Base-by-base conservation (phyloP, 2,797 vertebrate genomes). In the Hirundo rustica region DNA sequence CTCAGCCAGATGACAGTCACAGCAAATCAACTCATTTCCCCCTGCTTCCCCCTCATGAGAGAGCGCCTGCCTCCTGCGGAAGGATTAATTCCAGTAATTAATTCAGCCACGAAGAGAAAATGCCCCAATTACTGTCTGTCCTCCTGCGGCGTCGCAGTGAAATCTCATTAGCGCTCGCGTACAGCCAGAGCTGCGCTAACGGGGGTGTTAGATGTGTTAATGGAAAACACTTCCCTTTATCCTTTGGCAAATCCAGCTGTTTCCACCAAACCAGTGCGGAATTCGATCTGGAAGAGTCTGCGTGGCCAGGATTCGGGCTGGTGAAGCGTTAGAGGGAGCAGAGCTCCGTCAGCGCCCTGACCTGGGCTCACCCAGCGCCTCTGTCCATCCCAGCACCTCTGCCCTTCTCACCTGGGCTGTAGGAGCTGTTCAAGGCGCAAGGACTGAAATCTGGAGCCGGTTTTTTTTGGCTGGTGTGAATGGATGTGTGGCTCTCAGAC, bases 141-240 rank as follows among this genome's bases (percentile, higher is more conserved):
- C 58, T 91, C 73, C 92, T 27, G 20, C 0, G 6, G 89, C 29
- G 68, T 58, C 77, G 30, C 88, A 65, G 72, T 10, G 64, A 89
- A 91, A 93, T 66, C 92, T 95, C 95, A 88, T 96, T 91, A 96
- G 60, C 94, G 50, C 89, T 88, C 9, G 42, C 0, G 0, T 34
- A n/a, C 48, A 55, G 32, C 73, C 2, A 51, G 87, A 60, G 12
- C 2, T 34, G 14, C 70, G 36, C 82, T 70, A 23, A 64, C 7
- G 2, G 71, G 57, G 51, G 70, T 86, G 91, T 88, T 51, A 34
- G 91, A 95, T 21, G 84, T 90, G 91, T 61, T 96, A 96, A 96
- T 93, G 82, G 92, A 42, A 92, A 94, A 91, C 91, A 92, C 82
- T 91, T 89, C 13, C 73, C 87, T 84, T 88, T 42, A 45, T 90